phyloP scores from a whole-genome alignment of 2,113 vertebrate genomes.

The Oriolus oriolus region DNA sequence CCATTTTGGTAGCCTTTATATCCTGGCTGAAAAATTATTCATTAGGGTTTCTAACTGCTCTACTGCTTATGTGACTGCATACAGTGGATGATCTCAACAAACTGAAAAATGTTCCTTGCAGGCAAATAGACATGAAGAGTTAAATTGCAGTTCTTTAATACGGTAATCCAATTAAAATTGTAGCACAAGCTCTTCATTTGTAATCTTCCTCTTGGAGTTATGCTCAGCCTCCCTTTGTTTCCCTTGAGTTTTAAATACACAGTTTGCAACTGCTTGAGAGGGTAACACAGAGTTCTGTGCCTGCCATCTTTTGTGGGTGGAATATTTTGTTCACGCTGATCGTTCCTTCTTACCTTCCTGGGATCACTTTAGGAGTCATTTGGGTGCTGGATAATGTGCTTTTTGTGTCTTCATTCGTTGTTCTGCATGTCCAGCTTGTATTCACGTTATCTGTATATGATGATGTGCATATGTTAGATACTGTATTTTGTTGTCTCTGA shows the following conservation, averaged over 20 bases:
- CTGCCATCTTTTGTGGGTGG: rapidly evolving
- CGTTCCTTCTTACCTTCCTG: neutral
- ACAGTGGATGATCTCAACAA: neutral
- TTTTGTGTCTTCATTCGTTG: neutral
- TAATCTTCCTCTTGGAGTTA: neutral
- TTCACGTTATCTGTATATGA: neutral
- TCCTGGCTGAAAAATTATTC: neutral
- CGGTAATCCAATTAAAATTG: neutral
- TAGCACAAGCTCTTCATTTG: neutral
- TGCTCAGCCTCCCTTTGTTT: neutral
- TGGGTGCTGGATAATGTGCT: neutral
- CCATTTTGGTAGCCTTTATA: neutral
- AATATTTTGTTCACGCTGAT: neutral
- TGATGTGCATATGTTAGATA: neutral
- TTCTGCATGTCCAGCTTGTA: neutral
- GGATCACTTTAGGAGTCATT: neutral
- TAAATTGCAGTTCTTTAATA: neutral
- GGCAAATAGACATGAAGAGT: neutral
- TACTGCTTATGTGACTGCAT: rapidly evolving
- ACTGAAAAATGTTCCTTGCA: neutral
- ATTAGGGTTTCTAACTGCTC: neutral
- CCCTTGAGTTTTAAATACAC: neutral
- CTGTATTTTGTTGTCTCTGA: neutral
- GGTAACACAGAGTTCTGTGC: rapidly evolving
- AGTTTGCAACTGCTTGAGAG: neutral